Evolutionary conservation across 2,797 vertebrate genomes (phyloP).

Genomic region (Poeciliopsis presidionis): DNA sequence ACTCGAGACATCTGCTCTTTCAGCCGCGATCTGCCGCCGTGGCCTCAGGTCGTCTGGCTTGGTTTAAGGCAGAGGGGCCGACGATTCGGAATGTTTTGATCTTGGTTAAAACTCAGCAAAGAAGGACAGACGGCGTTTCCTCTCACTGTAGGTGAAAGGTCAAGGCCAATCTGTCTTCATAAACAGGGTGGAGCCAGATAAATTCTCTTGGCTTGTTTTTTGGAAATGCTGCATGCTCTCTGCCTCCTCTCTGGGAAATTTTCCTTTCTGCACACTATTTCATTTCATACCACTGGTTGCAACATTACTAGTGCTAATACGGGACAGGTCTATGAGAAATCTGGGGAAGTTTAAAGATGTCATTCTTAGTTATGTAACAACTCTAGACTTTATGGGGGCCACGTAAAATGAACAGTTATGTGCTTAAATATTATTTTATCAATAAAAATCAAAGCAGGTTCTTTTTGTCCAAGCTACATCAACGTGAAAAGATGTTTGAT

Average conservation of each 20-base stretch:
- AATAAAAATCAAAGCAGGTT: too few relatives aligned
- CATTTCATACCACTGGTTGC: constrained; percentile 30
- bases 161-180: constrained; percentile 14
- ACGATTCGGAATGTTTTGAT: constrained; percentile 5
- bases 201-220: constrained; percentile 4
- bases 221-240: not conserved
- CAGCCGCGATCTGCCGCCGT: constrained; percentile 55
- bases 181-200: constrained; percentile 22
- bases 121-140: constrained; percentile 1
- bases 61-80: constrained; percentile 22
- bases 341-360: not conserved
- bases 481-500: too few relatives aligned
- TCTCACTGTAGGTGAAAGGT: constrained; percentile 17
- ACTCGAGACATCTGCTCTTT: constrained; percentile 61
- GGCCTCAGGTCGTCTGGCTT: constrained; percentile 47
- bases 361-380: too few relatives aligned
- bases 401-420: not conserved
- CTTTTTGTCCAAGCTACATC: too few relatives aligned
- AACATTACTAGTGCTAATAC: constrained; percentile 8
- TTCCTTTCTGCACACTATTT: constrained; percentile 38
- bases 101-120: constrained; percentile 10
- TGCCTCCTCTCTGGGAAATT: not conserved
- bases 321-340: not conserved
- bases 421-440: too few relatives aligned
- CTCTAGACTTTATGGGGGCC: not conserved